Conservation (phyloP, 2,113 vertebrate genomes). For the Sardina pilchardus region DNA sequence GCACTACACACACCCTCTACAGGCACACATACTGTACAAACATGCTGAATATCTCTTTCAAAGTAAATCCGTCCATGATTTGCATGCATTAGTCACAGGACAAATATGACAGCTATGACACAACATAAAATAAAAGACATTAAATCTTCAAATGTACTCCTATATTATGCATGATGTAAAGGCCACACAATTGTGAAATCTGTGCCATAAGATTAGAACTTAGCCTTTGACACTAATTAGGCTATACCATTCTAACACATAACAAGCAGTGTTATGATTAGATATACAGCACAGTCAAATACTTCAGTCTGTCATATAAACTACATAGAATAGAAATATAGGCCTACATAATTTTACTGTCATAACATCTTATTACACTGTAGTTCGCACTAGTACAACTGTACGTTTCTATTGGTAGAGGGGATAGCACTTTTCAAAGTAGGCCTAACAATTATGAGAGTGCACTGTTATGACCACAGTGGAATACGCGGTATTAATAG, state of each 20-base stretch:
- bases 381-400: too few species aligned
- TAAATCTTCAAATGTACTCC: not conserved
- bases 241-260: not conserved
- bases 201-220: not conserved
- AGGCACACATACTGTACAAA: not conserved
- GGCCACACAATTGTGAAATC: not conserved
- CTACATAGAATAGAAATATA: not conserved
- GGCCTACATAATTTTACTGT: not conserved
- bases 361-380: not conserved
- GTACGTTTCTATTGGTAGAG: too few species aligned
- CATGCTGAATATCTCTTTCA: not conserved
- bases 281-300: too few species aligned
- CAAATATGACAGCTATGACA: not conserved
- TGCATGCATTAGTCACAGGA: not conserved
- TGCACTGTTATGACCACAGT: too few species aligned
- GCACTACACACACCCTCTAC: not conserved
- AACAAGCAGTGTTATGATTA: not conserved
- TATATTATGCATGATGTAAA: not conserved
- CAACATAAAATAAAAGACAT: not conserved
- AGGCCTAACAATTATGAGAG: too few species aligned
- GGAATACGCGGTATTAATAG: not conserved
- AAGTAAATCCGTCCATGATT: not conserved
- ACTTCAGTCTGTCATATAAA: too few species aligned
- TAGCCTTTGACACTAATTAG: not conserved
- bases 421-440: too few species aligned